Evolutionary conservation across 92 coral and sea anemone genomes (phyloP), one percentile per base, ranked within the genome.

Genomic region (Phenganax subtilis): DNA sequence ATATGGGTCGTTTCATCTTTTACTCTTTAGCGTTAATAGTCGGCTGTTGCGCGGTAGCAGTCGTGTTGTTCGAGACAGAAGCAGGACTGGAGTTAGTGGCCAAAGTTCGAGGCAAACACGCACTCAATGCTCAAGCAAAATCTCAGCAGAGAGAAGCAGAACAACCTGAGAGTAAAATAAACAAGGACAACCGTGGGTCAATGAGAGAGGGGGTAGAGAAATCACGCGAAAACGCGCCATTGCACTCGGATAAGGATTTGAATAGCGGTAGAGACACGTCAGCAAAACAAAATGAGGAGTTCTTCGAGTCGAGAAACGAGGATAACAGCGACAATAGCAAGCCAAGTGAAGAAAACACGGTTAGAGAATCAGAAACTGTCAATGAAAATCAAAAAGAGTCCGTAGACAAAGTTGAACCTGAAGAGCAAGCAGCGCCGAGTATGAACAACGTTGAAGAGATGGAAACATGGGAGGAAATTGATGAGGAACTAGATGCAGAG

Each of bases 401-500:
- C 44, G 82, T 6, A 30, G 51, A 37, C 11, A 71, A 60, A 37
- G 54, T 5, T n/a, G 74, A 63, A 47, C 6, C 61, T 10, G 20
- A 73, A 73, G 88, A 86, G 57, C 86, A 88, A 29, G 82, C 87
- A 44, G 90, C 91, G 80, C 51, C 88, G 9, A 89, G 85, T 53
- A 81, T 65, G 51, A 83, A 86, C 30, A 92, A 88, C 28, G 86
- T 70, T 11, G 97, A 88, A 60, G 81, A 78, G 77, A 85, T 84
- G 9, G 75, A 80, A 9, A 88, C 79, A 15, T 57, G 30, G 52
- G 71, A 53, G 10, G 67, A 58, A 37, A n/a, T 68, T 2, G 73
- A 30, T 10, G 73, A 68, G 16, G n/a, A 29, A 27, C 27, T 55
- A n/a, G 67, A 57, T 10, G 17, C 10, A 3, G 64, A 75, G 27